Evolutionary conservation across 2,888 invertebrate genomes (phyloP).

Genomic region (Alloplasta piceator): DNA sequence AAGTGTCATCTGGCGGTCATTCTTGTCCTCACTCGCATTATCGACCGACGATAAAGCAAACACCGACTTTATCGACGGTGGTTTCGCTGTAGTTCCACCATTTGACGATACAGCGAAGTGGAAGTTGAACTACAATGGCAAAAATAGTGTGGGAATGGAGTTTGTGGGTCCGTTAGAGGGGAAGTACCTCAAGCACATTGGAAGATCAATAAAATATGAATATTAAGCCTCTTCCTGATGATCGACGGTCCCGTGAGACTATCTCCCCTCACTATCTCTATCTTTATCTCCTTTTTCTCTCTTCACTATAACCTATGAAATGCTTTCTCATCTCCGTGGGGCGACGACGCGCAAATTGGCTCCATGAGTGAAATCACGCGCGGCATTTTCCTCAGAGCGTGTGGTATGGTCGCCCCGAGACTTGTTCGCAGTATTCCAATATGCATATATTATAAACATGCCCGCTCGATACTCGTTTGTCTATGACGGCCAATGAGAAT

Average conservation of each 20-base stretch:
- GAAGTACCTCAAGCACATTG: no score
- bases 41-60: no score
- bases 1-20: no score
- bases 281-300: neutral
- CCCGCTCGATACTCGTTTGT: constrained; percentile 33
- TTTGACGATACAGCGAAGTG: no score
- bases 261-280: no score
- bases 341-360: constrained; percentile 73
- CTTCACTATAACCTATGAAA: constrained; percentile 16
- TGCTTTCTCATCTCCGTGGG: constrained; percentile 49
- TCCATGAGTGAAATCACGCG: constrained; percentile 74
- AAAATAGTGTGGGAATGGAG: no score
- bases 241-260: constrained; percentile 1
- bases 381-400: constrained; percentile 65
- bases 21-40: no score
- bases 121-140: no score
- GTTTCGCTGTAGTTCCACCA: no score
- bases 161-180: no score
- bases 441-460: constrained; percentile 51
- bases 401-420: constrained; percentile 13
- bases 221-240: neutral
- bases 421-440: constrained; percentile 32
- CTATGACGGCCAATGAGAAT: constrained; percentile 29
- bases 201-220: no score
- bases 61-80: no score